Conservation (phyloP, 1,140 invertebrate genomes). For the Plutomurus gul region DNA sequence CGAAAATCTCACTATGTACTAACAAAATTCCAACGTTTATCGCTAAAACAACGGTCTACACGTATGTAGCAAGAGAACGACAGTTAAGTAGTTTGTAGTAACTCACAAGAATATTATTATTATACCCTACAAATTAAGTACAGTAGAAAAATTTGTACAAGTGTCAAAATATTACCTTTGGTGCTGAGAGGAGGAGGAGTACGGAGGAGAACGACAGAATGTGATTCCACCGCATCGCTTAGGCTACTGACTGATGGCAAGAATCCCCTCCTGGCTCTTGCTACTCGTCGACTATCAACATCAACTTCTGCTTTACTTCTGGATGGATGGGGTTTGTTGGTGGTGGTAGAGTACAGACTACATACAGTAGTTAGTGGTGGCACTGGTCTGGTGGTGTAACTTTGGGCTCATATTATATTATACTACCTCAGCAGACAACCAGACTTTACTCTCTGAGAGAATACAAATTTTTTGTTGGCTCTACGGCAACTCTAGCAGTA, state of each 20-base stretch:
- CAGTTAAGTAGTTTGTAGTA: too few species aligned
- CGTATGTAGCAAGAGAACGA: too few species aligned
- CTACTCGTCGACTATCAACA: conserved; percentile 25
- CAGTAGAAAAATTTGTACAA: too few species aligned
- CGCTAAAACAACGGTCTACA: too few species aligned
- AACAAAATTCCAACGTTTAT: too few species aligned
- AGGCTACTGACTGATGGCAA: conserved; percentile 23
- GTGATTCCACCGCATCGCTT: conserved; percentile 24
- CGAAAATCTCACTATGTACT: not conserved
- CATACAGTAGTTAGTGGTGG: not conserved
- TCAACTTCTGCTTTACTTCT: conserved; percentile 12
- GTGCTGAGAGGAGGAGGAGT: conserved; percentile 24
- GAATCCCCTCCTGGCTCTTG: conserved; percentile 26
- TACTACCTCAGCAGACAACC: not conserved
- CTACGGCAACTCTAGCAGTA: conserved; percentile 26
- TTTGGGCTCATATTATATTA: not conserved
- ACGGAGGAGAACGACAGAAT: conserved; percentile 23
- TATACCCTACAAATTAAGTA: too few species aligned
- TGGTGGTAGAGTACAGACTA: not conserved
- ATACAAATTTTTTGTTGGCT: conserved; percentile 16
- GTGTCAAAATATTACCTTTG: conserved; percentile 9
- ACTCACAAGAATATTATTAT: too few species aligned
- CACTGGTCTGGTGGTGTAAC: conserved; percentile 1
- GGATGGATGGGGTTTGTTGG: conserved; percentile 24
- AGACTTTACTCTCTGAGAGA: conserved; percentile 21